These are phyloP conservation scores for Colius striatus DNA, from an alignment of 2,113 vertebrate genomes.

Conservation along the genomic window DNA sequence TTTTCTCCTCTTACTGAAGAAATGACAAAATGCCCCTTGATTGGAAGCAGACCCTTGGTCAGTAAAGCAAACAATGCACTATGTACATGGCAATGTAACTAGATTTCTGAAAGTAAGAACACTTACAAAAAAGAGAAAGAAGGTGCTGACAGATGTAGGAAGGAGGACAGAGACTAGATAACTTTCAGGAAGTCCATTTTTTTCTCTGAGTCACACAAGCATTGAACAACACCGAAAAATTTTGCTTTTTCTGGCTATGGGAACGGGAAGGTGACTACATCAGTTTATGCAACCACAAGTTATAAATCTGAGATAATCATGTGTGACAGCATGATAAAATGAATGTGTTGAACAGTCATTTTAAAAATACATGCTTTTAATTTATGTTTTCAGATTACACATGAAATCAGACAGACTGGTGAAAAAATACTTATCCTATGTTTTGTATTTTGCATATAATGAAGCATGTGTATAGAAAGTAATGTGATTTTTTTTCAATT, in stretches of 20 bases:
- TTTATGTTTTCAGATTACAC: neutral
- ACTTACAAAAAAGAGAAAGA: neutral
- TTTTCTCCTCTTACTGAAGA: neutral
- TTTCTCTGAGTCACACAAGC: neutral
- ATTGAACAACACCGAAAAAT: neutral
- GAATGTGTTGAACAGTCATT: neutral
- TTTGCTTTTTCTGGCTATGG: neutral
- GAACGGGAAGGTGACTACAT: neutral
- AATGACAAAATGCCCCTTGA: neutral
- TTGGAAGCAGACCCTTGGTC: neutral
- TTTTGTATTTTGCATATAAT: neutral
- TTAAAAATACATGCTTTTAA: neutral
- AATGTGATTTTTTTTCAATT: neutral
- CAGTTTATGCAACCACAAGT: neutral
- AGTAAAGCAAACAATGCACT: neutral
- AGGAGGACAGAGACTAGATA: neutral
- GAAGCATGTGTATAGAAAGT: fast-evolving
- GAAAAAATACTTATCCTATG: neutral
- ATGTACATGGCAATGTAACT: neutral
- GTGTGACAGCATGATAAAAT: neutral
- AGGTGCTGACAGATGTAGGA: neutral
- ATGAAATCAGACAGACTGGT: neutral
- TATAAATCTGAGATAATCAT: neutral
- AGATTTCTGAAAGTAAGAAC: neutral
- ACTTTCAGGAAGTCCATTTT: neutral